A percentile compares a stretch with the other conserved stretches of the same genome.
These are phyloP conservation scores for Forbesichthys papilliferus DNA, from an alignment of 2,113 vertebrate genomes.

Conservation along the genomic window DNA sequence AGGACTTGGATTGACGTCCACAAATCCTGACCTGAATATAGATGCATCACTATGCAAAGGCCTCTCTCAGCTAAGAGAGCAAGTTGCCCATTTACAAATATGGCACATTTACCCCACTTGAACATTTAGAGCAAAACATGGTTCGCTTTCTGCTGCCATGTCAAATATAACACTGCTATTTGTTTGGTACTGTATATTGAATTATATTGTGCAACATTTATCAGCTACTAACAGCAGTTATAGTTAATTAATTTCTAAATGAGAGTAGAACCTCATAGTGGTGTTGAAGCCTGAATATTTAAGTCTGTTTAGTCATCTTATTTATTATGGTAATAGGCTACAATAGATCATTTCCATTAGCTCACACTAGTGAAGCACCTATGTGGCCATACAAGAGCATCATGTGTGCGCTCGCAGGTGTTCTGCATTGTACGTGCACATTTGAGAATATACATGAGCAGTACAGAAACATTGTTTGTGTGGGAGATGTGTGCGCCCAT, in stretches of 20 bases:
- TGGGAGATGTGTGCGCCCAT: too few relatives aligned
- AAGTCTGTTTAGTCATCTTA: slow-evolving; percentile 31
- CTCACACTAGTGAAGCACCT: slow-evolving; percentile 43
- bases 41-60: slow-evolving; percentile 5
- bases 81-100: neutral
- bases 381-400: slow-evolving; percentile 13
- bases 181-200: neutral
- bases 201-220: slow-evolving; percentile 23
- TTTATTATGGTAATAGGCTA: slow-evolving; percentile 48
- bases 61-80: neutral
- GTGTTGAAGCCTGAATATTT: slow-evolving; percentile 38
- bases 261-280: slow-evolving; percentile 24
- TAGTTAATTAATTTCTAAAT: slow-evolving; percentile 48
- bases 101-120: too few relatives aligned
- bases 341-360: slow-evolving; percentile 58
- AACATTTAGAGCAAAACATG: neutral
- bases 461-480: too few relatives aligned
- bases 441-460: neutral
- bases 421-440: neutral
- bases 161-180: neutral
- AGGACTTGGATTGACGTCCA: slow-evolving; percentile 22
- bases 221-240: slow-evolving; percentile 27
- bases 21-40: slow-evolving; percentile 33
- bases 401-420: neutral
- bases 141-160: neutral